Base-by-base conservation (phyloP, 2,888 invertebrate species). In the Capitulum mitella region DNA sequence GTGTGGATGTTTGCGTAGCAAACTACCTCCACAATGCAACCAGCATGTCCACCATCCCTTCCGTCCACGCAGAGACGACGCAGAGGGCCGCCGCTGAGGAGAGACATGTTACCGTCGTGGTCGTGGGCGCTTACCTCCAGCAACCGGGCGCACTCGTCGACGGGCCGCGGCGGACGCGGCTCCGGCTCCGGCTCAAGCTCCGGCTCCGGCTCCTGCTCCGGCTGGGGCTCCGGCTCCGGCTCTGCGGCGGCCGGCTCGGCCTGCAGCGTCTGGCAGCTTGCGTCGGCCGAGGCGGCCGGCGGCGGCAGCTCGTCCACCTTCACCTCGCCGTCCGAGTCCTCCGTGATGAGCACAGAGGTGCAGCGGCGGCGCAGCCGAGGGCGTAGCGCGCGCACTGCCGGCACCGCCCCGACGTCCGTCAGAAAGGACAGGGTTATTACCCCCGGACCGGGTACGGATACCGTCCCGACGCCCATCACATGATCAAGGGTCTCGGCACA, bases 251-350 rank as follows among this genome's bases (percentile, higher is more conserved):
- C 22, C 26, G 14, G 37, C 34, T 70, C 70, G 26, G 3, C 26
- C 3, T 3, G 26, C 26, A 5, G 46, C 29, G 76, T 76, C 48
- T 76, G 76, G 19, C 76, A 76, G 46, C 76, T 46, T 29, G 76
- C 76, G 46, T 76, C 76, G 29, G 76, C 29, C 3, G 48, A 48
- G 32, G 76, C 46, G 29, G 76, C 76, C 70, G 40, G 70, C 70
- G 70, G 70, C 37, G 70, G 40, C 70, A 70, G 70, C 70, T 70
- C 70, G 70, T 70, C 40, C 70, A 70, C 70, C 37, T 40, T 37
- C 40, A 70, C 70, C 70, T 70, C 40, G 37, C 70, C 70, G 70
- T 70, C 70, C 5, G 70, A 70, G 70, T 70, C 70, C 40, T 70
- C 37, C 16, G 70, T 70, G 40, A 70, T 70, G 26, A 70, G 37